phyloP scores from a whole-genome alignment of 2,888 invertebrate genomes.

The Cacoxenus indagator region DNA sequence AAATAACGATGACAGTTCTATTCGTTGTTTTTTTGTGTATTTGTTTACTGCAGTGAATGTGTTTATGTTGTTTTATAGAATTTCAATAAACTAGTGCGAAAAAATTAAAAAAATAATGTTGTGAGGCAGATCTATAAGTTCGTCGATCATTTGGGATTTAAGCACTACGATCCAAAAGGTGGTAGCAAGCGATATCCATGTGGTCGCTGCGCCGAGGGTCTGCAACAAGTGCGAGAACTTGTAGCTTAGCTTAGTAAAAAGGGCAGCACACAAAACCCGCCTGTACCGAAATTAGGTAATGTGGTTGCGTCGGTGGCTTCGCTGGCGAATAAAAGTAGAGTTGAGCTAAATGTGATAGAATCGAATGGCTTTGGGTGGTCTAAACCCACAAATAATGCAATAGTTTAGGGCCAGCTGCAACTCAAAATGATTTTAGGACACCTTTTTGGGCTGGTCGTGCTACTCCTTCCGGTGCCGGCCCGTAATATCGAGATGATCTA shows the following conservation, averaged over 20 bases:
- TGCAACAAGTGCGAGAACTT: conserved; percentile 33
- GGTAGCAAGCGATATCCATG: conserved; percentile 37
- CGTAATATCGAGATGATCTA: conserved; percentile 70
- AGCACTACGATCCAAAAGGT: conserved; percentile 49
- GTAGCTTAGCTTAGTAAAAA: conserved; percentile 33
- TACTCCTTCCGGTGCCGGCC: conserved; percentile 65
- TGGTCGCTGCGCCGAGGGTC: conserved; percentile 21
- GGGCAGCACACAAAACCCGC: conserved; percentile 29
- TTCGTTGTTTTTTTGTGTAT: too few relatives aligned
- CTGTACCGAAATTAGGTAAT: conserved; percentile 35
- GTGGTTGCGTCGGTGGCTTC: conserved; percentile 29
- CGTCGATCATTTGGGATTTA: too few relatives aligned
- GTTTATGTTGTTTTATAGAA: background rate
- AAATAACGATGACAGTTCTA: too few relatives aligned
- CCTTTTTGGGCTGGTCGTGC: conserved; percentile 66
- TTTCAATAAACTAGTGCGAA: too few relatives aligned
- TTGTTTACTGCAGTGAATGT: background rate
- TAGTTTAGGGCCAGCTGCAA: conserved; percentile 64
- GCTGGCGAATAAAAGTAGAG: conserved; percentile 1
- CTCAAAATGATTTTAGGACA: conserved; percentile 65
- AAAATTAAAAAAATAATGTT: too few relatives aligned
- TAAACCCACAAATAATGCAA: conserved; percentile 63
- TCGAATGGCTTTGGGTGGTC: conserved; percentile 62
- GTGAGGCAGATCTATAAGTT: too few relatives aligned
- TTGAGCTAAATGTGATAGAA: conserved; percentile 54